phyloP scores from a whole-genome alignment of 2,797 vertebrate species.

The Poecilia gillii region DNA sequence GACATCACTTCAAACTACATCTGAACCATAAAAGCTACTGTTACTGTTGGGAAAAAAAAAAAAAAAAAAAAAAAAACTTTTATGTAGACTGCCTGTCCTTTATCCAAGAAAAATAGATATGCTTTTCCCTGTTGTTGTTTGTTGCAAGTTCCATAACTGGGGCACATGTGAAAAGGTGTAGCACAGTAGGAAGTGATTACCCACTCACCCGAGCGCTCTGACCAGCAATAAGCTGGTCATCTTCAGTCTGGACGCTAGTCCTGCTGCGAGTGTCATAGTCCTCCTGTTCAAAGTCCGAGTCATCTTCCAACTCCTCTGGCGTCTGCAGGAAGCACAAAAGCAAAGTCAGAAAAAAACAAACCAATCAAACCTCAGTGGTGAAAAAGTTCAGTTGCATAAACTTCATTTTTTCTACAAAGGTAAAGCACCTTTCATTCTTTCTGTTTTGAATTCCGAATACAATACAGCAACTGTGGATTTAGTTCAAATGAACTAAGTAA shows the following conservation, averaged over 20 bases:
- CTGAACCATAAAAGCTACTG: slow-evolving; percentile 12
- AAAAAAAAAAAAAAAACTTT: not conserved
- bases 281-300: slow-evolving; percentile 98
- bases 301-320: slow-evolving; percentile 94
- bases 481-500: slow-evolving; percentile 17
- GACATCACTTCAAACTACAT: not conserved
- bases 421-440: slow-evolving; percentile 6
- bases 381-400: slow-evolving; percentile 20
- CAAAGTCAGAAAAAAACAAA: slow-evolving; percentile 33
- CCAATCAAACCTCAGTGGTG: slow-evolving; percentile 13
- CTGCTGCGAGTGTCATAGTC: slow-evolving; percentile 96
- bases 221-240: slow-evolving; percentile 95
- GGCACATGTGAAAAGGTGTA: slow-evolving; percentile 14
- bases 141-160: slow-evolving; percentile 16
- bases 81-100: slow-evolving; percentile 4
- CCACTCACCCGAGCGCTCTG: slow-evolving; percentile 93
- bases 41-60: not conserved
- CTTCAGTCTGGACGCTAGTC: slow-evolving; percentile 97
- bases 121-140: not conserved
- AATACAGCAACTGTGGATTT: slow-evolving; percentile 13
- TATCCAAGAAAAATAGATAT: slow-evolving; percentile 10
- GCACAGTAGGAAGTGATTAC: slow-evolving; percentile 23
- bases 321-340: slow-evolving; percentile 82
- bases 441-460: slow-evolving; percentile 15
- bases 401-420: slow-evolving; percentile 30